Percentiles rank a stretch among this genome's conserved stretches.
Conservation (phyloP, 2,797 vertebrate species). For the Melanogrammus aeglefinus region DNA sequence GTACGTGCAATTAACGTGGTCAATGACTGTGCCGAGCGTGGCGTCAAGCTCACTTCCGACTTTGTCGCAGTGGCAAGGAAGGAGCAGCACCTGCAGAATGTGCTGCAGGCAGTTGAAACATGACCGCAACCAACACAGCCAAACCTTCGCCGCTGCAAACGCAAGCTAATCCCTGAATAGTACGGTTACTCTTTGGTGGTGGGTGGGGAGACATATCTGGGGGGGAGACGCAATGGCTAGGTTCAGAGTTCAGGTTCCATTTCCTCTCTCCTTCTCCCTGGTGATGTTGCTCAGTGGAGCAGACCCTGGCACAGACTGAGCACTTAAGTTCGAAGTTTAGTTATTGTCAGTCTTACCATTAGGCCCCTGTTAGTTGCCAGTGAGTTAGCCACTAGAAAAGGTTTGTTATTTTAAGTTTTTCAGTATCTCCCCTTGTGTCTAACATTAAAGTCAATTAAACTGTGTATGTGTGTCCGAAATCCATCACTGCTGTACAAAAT, state of each 20-base stretch:
- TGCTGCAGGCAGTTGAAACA: conserved; percentile 6
- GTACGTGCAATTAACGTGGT: too few species aligned
- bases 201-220: too few species aligned
- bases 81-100: too few species aligned
- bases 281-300: not conserved
- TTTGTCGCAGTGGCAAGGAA: too few species aligned
- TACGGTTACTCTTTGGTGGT: too few species aligned
- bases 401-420: conserved; percentile 6
- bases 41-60: too few species aligned
- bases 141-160: not conserved
- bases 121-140: not conserved
- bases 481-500: too few species aligned
- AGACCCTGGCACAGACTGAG: not conserved
- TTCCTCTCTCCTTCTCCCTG: too few species aligned
- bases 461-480: not conserved
- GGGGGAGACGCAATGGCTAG: too few species aligned
- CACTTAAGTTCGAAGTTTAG: conserved; percentile 1
- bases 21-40: too few species aligned
- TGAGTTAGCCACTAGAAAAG: not conserved
- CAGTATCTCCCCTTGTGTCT: conserved; percentile 2
- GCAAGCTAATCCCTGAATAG: not conserved
- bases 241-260: too few species aligned
- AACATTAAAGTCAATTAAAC: too few species aligned
- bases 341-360: conserved; percentile 1
- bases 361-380: conserved; percentile 3